These are phyloP conservation scores for Copidosoma floridanum DNA, from an alignment of 1,140 invertebrate species.

Conservation along the genomic window DNA sequence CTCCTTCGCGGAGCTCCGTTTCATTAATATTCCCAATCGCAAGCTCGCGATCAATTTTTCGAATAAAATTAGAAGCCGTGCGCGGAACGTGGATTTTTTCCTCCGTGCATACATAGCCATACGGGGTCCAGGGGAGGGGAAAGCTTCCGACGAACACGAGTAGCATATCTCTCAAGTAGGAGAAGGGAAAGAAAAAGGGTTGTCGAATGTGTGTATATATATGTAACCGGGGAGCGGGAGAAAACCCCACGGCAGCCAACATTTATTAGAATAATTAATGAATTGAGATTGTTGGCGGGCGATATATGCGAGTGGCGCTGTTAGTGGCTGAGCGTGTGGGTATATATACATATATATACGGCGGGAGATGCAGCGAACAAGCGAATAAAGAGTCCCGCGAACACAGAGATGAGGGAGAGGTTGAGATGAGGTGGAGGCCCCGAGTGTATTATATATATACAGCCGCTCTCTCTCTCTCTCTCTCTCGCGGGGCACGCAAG, in stretches of 20 bases:
- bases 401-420: too few relatives aligned
- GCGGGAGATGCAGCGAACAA: too few relatives aligned
- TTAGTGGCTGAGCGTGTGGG: constrained; percentile 7
- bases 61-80: not conserved
- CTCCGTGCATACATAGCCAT: too few relatives aligned
- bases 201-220: too few relatives aligned
- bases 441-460: too few relatives aligned
- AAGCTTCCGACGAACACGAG: not conserved
- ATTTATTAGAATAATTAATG: constrained; percentile 31
- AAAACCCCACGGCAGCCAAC: not conserved
- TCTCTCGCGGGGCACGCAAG: constrained; percentile 39
- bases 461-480: not conserved
- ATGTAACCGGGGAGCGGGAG: not conserved
- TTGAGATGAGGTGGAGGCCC: too few relatives aligned
- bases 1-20: not conserved
- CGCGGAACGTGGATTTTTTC: too few relatives aligned
- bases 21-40: constrained; percentile 21
- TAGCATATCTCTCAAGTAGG: not conserved
- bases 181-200: too few relatives aligned
- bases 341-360: too few relatives aligned
- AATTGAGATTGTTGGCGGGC: constrained; percentile 20
- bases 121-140: not conserved
- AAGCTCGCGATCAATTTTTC: constrained; percentile 6
- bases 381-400: too few relatives aligned
- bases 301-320: constrained; percentile 19